Base-by-base conservation (phyloP, 2,113 vertebrate species). In the Crotalus tigris region DNA sequence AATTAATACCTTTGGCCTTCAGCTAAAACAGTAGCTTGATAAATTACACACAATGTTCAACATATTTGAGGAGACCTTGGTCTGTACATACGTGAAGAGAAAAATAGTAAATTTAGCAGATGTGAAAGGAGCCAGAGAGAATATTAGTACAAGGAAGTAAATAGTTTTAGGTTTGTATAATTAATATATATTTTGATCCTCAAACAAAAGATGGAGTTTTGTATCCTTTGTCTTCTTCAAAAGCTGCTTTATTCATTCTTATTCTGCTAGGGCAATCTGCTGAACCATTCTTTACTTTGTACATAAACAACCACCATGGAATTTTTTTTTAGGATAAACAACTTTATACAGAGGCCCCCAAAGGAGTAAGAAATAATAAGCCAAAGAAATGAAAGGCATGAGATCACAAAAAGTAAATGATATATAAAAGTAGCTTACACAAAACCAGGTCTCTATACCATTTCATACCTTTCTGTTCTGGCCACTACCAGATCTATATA, bases 21-120 rank as follows among this genome's bases (percentile, higher is more conserved):
- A 95, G 94, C 96, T 95, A 95, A 93, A 93, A 96, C 93, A 93
- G 96, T 96, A 96, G 96, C 95, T 96, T 96, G 96, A 95, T 95
- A 96, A 97, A 96, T 96, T 96, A 94, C 96, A 96, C 95, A 96
- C 94, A 96, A 95, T 93, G 92, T 92, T 94, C 93, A 90, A 95
- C 96, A 91, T 95, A 95, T 95, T 97, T 93, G 95, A 96, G 91
- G 96, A 94, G 95, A 17, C 7, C 53, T 85, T 33, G 93, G 8
- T 75, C 1, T 94, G 13, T 93, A 85, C 95, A 85, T 69, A 9
- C 7, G 24, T 19, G 24, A 54, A 55, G 21, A 12, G 19, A 21
- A 69, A 54, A n/a, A 15, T 10, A 92, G 46, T 88, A 26, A 46
- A 44, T 29, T 95, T 93, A 95, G 94, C 0, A 0, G 93, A 94